Evolutionary conservation across 2,888 invertebrate species (phyloP), one percentile per base, ranked within the genome.

Genomic region (Mayetiola destructor): DNA sequence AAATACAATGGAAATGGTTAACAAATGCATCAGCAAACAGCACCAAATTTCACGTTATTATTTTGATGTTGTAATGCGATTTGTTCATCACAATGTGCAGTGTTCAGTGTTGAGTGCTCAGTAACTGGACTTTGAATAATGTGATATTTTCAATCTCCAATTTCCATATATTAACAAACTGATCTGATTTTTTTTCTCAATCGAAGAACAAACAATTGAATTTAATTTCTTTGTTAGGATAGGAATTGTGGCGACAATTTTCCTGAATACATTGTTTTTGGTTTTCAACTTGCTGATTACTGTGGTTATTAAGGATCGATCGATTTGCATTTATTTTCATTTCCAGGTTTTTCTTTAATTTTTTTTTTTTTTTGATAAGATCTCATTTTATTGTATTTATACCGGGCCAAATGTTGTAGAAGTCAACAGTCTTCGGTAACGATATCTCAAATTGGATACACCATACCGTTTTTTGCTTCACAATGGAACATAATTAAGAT

Each of bases 191-290:
- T 48, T 23, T 48, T 48, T 48, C 23, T 3, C 3, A 48, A 48
- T 8, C 42, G 6, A 5, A 23, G 36, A 12, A 39, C 18, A n/a
- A n/a, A n/a, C n/a, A n/a, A n/a, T n/a, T n/a, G n/a, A n/a, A n/a
- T n/a, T n/a, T n/a, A n/a, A n/a, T n/a, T n/a, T n/a, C n/a, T n/a
- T n/a, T n/a, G n/a, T n/a, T n/a, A n/a, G n/a, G n/a, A n/a, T n/a
- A n/a, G n/a, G n/a, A n/a, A n/a, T n/a, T n/a, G n/a, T n/a, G 48
- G 48, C 48, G 48, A 48, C 48, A 48, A 48, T 48, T 48, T 48
- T 48, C 27, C 48, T 48, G 27, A 23, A 48, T 48, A 14, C 48
- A n/a, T 16, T 36, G 36, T 10, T 39, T 16, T 18, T 16, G 36
- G 3, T 39, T 39, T 39, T 6, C 39, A n/a, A 39, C 20, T 39